These are phyloP conservation scores for Pseudomyrmex gracilis DNA, from an alignment of 1,140 invertebrate species.

Conservation along the genomic window DNA sequence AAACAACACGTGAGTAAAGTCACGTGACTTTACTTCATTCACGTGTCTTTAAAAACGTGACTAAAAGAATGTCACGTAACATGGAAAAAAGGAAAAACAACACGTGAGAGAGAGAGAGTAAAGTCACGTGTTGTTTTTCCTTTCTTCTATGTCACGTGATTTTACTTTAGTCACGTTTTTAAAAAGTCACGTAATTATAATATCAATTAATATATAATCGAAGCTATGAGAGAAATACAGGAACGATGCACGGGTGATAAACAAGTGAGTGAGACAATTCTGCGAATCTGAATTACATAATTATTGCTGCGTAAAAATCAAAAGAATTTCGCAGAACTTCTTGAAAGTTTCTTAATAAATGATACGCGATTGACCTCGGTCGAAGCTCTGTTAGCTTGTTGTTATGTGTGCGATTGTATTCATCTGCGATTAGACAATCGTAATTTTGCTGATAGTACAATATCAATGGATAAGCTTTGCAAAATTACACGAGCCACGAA, in stretches of 20 bases:
- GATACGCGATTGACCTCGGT: slow-evolving; percentile 24
- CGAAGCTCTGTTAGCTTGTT: slow-evolving; percentile 11
- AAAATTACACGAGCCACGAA: neutral
- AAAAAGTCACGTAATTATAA: too few relatives aligned
- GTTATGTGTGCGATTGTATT: slow-evolving; percentile 5
- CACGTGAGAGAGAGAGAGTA: too few relatives aligned
- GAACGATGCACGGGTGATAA: neutral
- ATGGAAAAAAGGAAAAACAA: too few relatives aligned
- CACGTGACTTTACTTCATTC: too few relatives aligned
- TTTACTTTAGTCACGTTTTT: too few relatives aligned
- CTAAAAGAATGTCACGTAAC: too few relatives aligned
- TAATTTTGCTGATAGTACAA: slow-evolving; percentile 2
- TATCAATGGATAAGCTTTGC: slow-evolving; percentile 27
- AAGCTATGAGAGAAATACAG: neutral
- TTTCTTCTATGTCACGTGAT: too few relatives aligned
- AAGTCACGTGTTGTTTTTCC: too few relatives aligned
- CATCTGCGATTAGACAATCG: slow-evolving; percentile 29
- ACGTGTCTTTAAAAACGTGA: too few relatives aligned
- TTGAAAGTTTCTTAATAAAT: slow-evolving; percentile 19
- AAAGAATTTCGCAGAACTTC: slow-evolving; percentile 14
- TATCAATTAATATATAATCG: neutral
- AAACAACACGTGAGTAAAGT: too few relatives aligned
- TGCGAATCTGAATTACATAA: neutral
- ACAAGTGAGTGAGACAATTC: neutral
- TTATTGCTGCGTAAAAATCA: slow-evolving; percentile 14